These are phyloP conservation scores for Ectobius pallidus DNA, from an alignment of 2,888 invertebrate genomes.

Conservation along the genomic window DNA sequence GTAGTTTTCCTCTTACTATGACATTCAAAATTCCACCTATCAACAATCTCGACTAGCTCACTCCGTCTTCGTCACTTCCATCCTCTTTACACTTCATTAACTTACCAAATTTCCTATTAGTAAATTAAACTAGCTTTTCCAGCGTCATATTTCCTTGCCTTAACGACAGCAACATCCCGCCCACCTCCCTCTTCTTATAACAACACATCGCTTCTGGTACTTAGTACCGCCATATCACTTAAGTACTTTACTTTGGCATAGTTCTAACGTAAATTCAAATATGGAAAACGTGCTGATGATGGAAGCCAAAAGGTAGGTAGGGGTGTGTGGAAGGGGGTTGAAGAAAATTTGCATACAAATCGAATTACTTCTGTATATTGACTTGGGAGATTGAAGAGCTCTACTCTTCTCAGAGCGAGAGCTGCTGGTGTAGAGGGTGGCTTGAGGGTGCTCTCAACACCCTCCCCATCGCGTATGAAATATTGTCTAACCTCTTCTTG, in stretches of 20 bases:
- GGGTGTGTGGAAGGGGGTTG: not conserved
- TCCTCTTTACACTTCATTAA: conserved; percentile 38
- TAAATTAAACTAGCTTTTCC: conserved; percentile 40
- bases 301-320: not conserved
- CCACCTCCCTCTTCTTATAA: conserved; percentile 42
- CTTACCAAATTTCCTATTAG: conserved; percentile 44
- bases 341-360: conserved; percentile 54
- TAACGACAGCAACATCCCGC: not conserved
- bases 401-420: conserved; percentile 8
- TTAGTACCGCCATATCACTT: conserved; percentile 47
- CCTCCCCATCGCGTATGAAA: too few relatives aligned
- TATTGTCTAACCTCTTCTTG: conserved; percentile 19
- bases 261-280: conserved; percentile 26
- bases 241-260: conserved; percentile 41
- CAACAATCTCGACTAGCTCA: too few relatives aligned
- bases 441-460: not conserved
- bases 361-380: conserved; percentile 54
- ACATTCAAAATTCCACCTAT: too few relatives aligned
- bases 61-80: too few relatives aligned
- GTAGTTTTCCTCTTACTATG: too few relatives aligned
- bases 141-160: conserved; percentile 30
- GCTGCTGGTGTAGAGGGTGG: not conserved
- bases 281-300: conserved; percentile 27
- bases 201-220: conserved; percentile 49
- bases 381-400: conserved; percentile 56